Conservation (phyloP, 2,888 invertebrate species). For the Lasiommata megera region DNA sequence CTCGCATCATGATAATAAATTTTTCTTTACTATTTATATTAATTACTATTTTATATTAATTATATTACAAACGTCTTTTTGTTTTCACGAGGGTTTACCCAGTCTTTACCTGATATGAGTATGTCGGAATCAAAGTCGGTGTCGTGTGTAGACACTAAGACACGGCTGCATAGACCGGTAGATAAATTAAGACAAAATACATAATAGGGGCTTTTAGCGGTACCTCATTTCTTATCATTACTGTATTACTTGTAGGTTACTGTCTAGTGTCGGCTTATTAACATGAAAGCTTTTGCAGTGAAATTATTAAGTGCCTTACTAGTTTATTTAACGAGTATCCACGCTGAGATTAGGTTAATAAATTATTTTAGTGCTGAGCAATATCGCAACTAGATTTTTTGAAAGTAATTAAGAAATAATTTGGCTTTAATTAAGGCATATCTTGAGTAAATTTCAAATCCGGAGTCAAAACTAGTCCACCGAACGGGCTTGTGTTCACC, state of each 20-base stretch:
- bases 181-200: constrained; percentile 44
- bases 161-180: constrained; percentile 28
- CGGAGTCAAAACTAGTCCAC: neutral
- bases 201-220: constrained; percentile 41
- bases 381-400: too few relatives aligned
- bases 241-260: constrained; percentile 28
- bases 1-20: too few relatives aligned
- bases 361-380: neutral
- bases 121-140: neutral
- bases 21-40: too few relatives aligned
- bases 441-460: too few relatives aligned
- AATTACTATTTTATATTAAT: too few relatives aligned
- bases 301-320: constrained; percentile 17
- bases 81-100: too few relatives aligned
- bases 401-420: too few relatives aligned
- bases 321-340: constrained; percentile 8
- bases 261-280: constrained; percentile 25
- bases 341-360: neutral
- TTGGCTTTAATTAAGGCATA: too few relatives aligned
- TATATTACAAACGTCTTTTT: too few relatives aligned
- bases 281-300: constrained; percentile 23
- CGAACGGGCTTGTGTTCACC: too few relatives aligned
- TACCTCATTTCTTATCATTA: constrained; percentile 38
- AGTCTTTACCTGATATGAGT: too few relatives aligned
- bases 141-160: constrained; percentile 4